A percentile compares a stretch with the other conserved stretches of the same genome.
These are phyloP conservation scores for Helicoverpa assulta DNA, from an alignment of 2,888 invertebrate species.

Conservation along the genomic window DNA sequence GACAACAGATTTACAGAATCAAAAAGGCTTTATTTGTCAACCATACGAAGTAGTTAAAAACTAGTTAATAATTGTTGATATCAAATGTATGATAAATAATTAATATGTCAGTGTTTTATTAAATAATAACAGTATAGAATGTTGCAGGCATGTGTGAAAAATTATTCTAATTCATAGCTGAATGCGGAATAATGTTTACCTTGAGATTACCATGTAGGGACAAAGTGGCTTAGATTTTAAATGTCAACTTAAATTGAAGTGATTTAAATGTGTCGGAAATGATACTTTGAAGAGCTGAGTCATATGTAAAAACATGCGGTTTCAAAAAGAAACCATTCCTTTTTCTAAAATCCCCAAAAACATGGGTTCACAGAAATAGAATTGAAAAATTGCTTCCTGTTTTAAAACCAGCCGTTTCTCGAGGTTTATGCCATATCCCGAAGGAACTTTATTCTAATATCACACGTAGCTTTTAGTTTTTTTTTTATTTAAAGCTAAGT, in stretches of 20 bases:
- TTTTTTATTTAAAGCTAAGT: no score
- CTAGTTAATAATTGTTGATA: background rate
- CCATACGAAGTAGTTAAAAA: background rate
- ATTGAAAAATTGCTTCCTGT: no score
- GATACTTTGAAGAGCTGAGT: background rate
- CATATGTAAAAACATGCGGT: background rate
- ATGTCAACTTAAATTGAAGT: slow-evolving; percentile 15
- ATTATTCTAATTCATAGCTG: slow-evolving; percentile 21
- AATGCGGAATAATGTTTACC: slow-evolving; percentile 49
- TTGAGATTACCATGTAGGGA: slow-evolving; percentile 38
- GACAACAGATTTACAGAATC: background rate
- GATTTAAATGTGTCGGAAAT: background rate
- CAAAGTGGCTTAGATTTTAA: slow-evolving; percentile 22
- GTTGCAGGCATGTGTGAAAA: slow-evolving; percentile 41
- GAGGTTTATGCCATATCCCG: no score
- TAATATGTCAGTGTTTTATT: slow-evolving; percentile 24
- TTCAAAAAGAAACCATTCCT: no score
- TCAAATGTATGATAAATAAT: slow-evolving; percentile 12
- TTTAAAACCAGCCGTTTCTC: no score
- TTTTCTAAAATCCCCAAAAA: no score
- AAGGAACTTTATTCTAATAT: no score
- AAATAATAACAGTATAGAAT: slow-evolving; percentile 30
- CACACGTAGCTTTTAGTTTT: no score
- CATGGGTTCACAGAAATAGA: no score
- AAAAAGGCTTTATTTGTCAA: background rate